These are phyloP conservation scores for Holothuria leucospilota DNA, from an alignment of 53 echinoderm and acorn worm genomes.

Conservation along the genomic window DNA sequence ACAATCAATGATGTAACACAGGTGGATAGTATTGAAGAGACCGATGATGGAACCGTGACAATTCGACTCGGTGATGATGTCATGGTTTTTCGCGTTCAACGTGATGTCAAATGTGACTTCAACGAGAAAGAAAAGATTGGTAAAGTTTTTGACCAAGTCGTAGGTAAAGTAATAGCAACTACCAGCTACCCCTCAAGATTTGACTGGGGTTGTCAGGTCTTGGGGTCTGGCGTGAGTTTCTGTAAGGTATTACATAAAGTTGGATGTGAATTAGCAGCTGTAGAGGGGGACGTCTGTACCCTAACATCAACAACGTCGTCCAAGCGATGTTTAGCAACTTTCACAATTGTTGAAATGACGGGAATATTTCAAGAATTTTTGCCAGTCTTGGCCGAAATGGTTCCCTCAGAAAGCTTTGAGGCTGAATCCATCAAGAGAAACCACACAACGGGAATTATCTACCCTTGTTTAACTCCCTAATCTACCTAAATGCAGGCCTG, in stretches of 20 bases:
- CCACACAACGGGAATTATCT: background rate
- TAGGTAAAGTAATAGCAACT: background rate
- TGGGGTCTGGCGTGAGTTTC: background rate
- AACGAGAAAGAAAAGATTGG: background rate
- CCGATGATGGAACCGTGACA: constrained; percentile 1
- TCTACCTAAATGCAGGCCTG: too few relatives aligned
- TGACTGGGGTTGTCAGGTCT: background rate
- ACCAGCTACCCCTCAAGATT: constrained; percentile 3
- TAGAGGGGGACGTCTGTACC: constrained; percentile 1
- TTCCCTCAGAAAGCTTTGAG: constrained; percentile 15
- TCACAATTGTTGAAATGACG: background rate
- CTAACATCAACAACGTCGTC: background rate
- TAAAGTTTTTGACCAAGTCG: background rate
- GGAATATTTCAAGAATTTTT: background rate
- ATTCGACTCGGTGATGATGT: background rate
- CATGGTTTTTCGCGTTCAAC: background rate
- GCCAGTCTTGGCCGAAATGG: background rate
- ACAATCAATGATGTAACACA: too few relatives aligned
- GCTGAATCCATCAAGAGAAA: background rate
- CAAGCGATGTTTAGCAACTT: background rate
- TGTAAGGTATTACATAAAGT: background rate
- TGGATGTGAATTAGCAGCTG: background rate
- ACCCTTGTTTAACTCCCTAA: background rate
- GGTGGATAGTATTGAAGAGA: background rate
- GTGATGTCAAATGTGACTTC: too few relatives aligned